These are phyloP conservation scores for Machimus rusticus DNA, from an alignment of 2,888 invertebrate species.

Conservation along the genomic window DNA sequence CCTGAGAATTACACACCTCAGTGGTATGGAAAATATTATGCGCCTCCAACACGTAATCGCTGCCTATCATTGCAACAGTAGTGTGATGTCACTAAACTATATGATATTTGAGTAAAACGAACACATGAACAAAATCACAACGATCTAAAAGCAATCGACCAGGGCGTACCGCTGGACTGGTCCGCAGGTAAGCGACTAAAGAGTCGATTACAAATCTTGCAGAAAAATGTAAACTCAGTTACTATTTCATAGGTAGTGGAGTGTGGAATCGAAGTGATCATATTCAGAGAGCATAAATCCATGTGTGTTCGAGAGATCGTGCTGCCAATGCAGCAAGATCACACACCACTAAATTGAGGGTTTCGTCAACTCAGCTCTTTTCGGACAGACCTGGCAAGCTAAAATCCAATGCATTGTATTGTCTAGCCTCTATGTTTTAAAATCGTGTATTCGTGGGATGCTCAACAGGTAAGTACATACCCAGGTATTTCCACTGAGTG, in stretches of 20 bases:
- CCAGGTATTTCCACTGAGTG: conserved; percentile 38
- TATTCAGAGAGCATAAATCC: not conserved
- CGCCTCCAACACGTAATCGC: conserved; percentile 86
- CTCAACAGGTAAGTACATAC: conserved; percentile 9
- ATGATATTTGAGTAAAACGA: conserved; percentile 9
- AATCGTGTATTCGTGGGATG: not conserved
- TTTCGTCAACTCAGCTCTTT: not conserved
- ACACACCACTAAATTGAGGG: too few species aligned
- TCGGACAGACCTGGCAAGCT: not conserved
- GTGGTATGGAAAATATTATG: conserved; percentile 90
- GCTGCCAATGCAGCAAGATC: not conserved
- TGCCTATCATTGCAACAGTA: conserved; percentile 70
- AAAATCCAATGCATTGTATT: not conserved
- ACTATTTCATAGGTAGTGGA: not conserved
- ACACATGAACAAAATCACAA: conserved; percentile 1
- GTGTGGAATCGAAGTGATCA: not conserved
- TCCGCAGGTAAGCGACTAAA: conserved; percentile 26
- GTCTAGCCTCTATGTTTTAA: not conserved
- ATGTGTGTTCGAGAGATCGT: not conserved
- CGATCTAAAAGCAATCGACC: not conserved
- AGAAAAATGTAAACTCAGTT: conserved; percentile 19
- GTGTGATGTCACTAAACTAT: conserved; percentile 26
- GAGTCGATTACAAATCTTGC: conserved; percentile 1
- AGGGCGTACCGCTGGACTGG: conserved; percentile 2
- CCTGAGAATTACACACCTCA: conserved; percentile 68